Evolutionary conservation across 2,888 invertebrate genomes (phyloP), one percentile per base, ranked within the genome.

Genomic region (Sympetrum striolatum): DNA sequence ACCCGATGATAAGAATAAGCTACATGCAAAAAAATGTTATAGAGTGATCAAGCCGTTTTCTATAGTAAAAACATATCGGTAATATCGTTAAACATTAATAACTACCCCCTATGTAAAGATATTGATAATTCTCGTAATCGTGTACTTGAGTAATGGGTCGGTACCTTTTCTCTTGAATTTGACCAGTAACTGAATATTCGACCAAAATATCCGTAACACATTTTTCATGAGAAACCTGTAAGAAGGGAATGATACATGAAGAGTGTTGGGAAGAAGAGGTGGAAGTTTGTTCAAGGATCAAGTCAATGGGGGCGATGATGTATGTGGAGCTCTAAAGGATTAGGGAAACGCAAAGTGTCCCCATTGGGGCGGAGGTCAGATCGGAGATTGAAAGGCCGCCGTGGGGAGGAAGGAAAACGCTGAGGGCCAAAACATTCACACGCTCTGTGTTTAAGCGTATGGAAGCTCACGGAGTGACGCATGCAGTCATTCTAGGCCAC

Each of bases 401-500:
- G 64, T 18, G 31, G 60, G 60, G 18, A 31, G 60, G 60, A 31
- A 31, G 53, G n/a, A 18, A 81, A 82, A 18, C 58, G 82, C 82
- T 35, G 31, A 22, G 6, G 37, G 86, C 22, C 60, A 64, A 86
- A 86, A 37, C 58, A 60, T 86, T 86, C 86, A 86, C 86, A 86
- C 86, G 86, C 60, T 86, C 31, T 35, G 60, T 86, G 37, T 86
- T 86, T 86, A 86, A 58, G 86, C n/a, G 86, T 39, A 86, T 82
- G 82, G 82, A 82, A 82, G 58, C 60, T 86, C 60, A 86, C 86
- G 86, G 60, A 64, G 58, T 86, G 86, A 60, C 86, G 60, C 58
- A 60, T 48, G 37, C 86, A 86, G 22, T 58, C 86, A 60, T 60
- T 86, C 58, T 86, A 35, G 37, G 64, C 2, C 86, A 86, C 86